A percentile compares a stretch with the other conserved stretches of the same genome.
Conservation (phyloP, 2,113 vertebrate species). For the Gymnocephalus cernua region DNA sequence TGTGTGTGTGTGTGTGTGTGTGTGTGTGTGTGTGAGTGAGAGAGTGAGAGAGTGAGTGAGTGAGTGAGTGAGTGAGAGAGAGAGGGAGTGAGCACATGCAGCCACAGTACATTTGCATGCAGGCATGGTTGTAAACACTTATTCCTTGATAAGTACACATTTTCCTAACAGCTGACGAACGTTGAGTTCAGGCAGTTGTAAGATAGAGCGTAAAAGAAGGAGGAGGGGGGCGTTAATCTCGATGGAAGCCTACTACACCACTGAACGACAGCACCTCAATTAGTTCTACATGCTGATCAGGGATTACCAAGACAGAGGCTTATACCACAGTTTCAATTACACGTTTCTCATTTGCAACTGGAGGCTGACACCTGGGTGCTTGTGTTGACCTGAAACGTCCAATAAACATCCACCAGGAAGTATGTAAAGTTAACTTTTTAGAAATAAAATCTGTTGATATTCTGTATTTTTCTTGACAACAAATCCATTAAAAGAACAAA, state of each 20-base stretch:
- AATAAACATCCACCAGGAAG: neutral
- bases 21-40: slow-evolving; percentile 18
- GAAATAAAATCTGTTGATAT: neutral
- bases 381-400: neutral
- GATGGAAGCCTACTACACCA: slow-evolving; percentile 30
- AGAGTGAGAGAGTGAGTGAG: neutral
- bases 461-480: neutral
- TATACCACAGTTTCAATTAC: slow-evolving; percentile 58
- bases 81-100: slow-evolving; percentile 15
- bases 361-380: slow-evolving; percentile 3
- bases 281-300: slow-evolving; percentile 53
- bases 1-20: neutral
- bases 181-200: neutral
- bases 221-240: slow-evolving; percentile 1
- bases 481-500: neutral
- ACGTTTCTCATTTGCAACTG: slow-evolving; percentile 19
- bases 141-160: slow-evolving; percentile 16
- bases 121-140: slow-evolving; percentile 7
- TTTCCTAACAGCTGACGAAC: slow-evolving; percentile 28
- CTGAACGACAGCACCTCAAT: slow-evolving; percentile 65
- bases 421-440: neutral
- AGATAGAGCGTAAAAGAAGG: neutral
- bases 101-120: slow-evolving; percentile 24
- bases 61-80: too few species aligned
- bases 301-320: slow-evolving; percentile 53